Evolutionary conservation across 2,797 vertebrate species (phyloP), one percentile per base, ranked within the genome.

Genomic region (Ctenopoma kingsleyae): DNA sequence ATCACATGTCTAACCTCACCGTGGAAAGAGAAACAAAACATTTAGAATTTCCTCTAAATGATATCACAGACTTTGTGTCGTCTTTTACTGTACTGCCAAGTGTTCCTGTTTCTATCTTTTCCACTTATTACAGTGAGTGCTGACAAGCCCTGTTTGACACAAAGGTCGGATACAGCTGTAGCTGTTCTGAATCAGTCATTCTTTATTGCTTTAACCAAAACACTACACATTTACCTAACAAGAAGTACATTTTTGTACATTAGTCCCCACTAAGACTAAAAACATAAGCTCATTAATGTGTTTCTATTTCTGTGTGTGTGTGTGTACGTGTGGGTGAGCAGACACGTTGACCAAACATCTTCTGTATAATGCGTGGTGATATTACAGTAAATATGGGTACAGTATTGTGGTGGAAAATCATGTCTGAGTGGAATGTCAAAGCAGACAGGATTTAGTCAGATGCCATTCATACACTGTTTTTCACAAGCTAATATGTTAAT

Each of bases 271-370:
- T 36, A 0, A 27, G 27, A 12, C 17, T 59, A 13, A 41, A 36
- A 38, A 67, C 30, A 67, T 1, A 50, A 70, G 36, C 35, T 1
- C 10, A 20, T 23, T 17, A 17, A 8, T 70, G 20, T 72, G 43
- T 74, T 53, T 23, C 40, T 3, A 11, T 52, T 30, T 3, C 11
- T 23, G 17, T 49, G 13, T 32, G 0, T 40, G 32, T 7, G 38
- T 58, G 56, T 46, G 25, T 47, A 30, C 38, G 52, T 46, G 22
- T 67, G 43, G 20, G 38, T 49, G 12, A 62, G 19, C 11, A 70
- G 55, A 67, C 25, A 65, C 15, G 49, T n/a, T 80, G 74, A 68
- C 59, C 23, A 69, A 75, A 22, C 0, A 1, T 63, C 3, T 54
- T 58, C 22, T 58, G 9, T 61, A 35, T 25, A 40, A 58, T 61